These are phyloP conservation scores for Archocentrus centrarchus DNA, from an alignment of 2,113 vertebrate genomes.

Conservation along the genomic window DNA sequence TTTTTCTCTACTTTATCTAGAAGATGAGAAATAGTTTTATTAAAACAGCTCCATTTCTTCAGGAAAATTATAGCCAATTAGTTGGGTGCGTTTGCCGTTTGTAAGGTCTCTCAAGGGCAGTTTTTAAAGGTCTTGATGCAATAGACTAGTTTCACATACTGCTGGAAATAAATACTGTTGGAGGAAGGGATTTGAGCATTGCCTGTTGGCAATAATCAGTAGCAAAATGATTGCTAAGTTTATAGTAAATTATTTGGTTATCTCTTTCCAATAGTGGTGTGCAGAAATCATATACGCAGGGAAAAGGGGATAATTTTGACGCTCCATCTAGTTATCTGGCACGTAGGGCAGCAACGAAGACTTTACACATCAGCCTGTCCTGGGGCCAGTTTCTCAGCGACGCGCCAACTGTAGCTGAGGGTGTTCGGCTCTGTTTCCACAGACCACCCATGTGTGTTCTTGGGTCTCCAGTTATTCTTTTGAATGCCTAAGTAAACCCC, in stretches of 20 bases:
- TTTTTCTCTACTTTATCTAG: not conserved
- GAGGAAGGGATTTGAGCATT: not conserved
- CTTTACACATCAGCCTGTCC: not conserved
- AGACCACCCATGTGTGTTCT: not conserved
- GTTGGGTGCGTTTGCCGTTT: not conserved
- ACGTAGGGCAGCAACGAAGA: not conserved
- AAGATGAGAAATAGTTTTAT: slow-evolving; percentile 9
- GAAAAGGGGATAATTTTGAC: not conserved
- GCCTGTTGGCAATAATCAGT: not conserved
- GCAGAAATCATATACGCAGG: not conserved
- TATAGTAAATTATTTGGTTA: not conserved
- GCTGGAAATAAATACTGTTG: not conserved
- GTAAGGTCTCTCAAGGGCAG: not conserved
- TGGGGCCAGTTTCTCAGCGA: not conserved
- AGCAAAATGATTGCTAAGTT: not conserved
- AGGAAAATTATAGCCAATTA: not conserved
- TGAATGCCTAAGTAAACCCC: not conserved
- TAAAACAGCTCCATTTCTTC: slow-evolving; percentile 9
- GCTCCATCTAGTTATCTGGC: not conserved
- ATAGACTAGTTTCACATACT: not conserved
- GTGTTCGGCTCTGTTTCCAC: not conserved
- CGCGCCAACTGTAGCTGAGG: not conserved
- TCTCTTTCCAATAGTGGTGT: not conserved
- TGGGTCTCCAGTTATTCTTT: not conserved
- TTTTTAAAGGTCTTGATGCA: not conserved